Evolutionary conservation across 2,113 vertebrate genomes (phyloP), one percentile per base, ranked within the genome.

Genomic region (Ptychochromis oligacanthus): DNA sequence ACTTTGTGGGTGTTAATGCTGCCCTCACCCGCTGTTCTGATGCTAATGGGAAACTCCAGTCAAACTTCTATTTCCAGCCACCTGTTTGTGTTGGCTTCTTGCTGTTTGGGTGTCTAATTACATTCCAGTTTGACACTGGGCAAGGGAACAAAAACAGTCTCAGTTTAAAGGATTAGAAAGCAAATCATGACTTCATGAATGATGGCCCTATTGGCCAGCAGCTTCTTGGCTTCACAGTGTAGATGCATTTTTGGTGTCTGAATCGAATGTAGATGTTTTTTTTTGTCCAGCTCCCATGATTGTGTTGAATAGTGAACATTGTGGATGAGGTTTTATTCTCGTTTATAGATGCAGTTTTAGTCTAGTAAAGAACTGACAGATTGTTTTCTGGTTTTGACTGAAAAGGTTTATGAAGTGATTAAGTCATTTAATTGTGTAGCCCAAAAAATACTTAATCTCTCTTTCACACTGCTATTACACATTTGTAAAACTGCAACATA

Each of bases 51-150:
- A 88, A 87, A 40, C 77, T 81, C 60, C 62, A 14, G 20, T 83
- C 67, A 84, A 56, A 59, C 31, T 0, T 85, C 77, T 62, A 75
- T 88, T 81, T 88, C 59, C 62, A 87, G 79, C 77, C 64, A 86
- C 36, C 55, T 80, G 83, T 89, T 91, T 92, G 75, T 80, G 36
- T 92, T 89, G 91, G 80, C 85, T 31, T 83, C 67, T 64, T 4
- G 5, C 46, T 82, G 40, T 83, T 77, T 80, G 79, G 36, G 59
- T 80, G 86, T 89, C 82, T 78, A 60, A 88, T 89, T 84, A 83
- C 72, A 57, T 79, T 79, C 86, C 3, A 20, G 60, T 80, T 61
- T 43, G 62, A 56, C 74, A 64, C 43, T 58, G 81, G 80, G 49
- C 62, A 49, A 89, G 17, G 86, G 85, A 92, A 88, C 70, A 85